A percentile compares a stretch with the other conserved stretches of the same genome.
Evolutionary conservation across 1,140 invertebrate species (phyloP).

Genomic region (Saccostrea echinata): DNA sequence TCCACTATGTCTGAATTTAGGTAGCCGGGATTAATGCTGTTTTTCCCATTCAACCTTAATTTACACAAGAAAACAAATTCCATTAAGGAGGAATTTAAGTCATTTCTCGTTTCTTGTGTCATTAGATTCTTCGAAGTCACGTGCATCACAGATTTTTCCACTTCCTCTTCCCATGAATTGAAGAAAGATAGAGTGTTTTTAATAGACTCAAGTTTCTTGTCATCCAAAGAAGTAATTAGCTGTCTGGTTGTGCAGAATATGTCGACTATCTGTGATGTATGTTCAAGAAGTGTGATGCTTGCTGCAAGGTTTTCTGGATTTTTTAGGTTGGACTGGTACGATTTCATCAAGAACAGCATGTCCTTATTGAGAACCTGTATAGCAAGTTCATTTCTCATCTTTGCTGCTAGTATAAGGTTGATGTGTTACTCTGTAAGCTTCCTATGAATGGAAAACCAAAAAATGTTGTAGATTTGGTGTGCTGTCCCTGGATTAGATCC

Average conservation of each 20-base stretch:
- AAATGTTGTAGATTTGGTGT: conserved; percentile 56
- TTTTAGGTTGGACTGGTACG: conserved; percentile 40
- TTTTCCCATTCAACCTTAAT: conserved; percentile 12
- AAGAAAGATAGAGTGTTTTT: conserved; percentile 13
- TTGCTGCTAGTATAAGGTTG: conserved; percentile 48
- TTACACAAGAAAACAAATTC: conserved; percentile 40
- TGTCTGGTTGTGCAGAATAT: conserved; percentile 40
- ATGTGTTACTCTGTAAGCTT: conserved; percentile 54
- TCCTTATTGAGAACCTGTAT: conserved; percentile 53
- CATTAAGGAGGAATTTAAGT: conserved; percentile 29
- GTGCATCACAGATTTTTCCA: background rate
- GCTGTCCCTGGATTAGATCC: conserved; percentile 54
- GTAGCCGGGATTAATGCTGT: conserved; percentile 39
- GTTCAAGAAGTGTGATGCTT: conserved; percentile 1
- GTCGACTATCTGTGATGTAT: conserved; percentile 27
- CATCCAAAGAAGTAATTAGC: background rate
- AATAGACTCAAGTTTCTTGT: conserved; percentile 14
- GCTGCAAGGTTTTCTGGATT: conserved; percentile 38
- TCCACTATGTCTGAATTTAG: conserved; percentile 38
- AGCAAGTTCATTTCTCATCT: conserved; percentile 57
- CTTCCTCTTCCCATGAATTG: conserved; percentile 36
- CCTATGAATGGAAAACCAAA: conserved; percentile 50
- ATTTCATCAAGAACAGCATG: conserved; percentile 57
- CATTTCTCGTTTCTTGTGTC: conserved; percentile 30
- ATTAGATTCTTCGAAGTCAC: conserved; percentile 26